A percentile compares a stretch with the other conserved stretches of the same genome.
Conservation (phyloP, 2,797 vertebrate species). For the Channa striata region DNA sequence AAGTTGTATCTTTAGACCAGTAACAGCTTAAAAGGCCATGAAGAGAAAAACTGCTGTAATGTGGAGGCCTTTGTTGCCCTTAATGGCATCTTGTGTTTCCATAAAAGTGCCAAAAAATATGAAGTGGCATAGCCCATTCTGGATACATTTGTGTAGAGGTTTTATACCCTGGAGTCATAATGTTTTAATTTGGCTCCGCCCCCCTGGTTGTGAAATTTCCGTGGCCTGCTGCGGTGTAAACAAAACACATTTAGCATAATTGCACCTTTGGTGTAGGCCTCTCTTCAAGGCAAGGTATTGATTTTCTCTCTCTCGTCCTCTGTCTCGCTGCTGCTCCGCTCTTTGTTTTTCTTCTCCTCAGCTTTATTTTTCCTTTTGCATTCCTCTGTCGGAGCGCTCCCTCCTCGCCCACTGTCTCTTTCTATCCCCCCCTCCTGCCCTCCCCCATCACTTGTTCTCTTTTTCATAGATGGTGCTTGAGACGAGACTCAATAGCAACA, state of each 20-base stretch:
- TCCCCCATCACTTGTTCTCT: conserved; percentile 35
- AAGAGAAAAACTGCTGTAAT: conserved; percentile 45
- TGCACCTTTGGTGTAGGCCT: conserved; percentile 82
- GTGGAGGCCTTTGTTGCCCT: conserved; percentile 48
- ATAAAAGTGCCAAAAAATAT: conserved; percentile 53
- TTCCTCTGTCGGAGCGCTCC: conserved; percentile 63
- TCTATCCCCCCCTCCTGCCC: conserved; percentile 26
- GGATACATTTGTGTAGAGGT: conserved; percentile 63
- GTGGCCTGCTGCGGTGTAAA: conserved; percentile 70
- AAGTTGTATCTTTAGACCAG: conserved; percentile 39
- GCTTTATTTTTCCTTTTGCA: conserved; percentile 77
- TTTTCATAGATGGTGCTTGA: conserved; percentile 65
- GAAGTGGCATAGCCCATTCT: conserved; percentile 32
- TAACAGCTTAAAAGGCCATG: conserved; percentile 33
- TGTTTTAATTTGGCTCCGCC: conserved; percentile 74
- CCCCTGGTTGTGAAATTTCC: conserved; percentile 68
- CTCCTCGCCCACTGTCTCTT: conserved; percentile 18
- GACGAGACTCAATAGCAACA: conserved; percentile 72
- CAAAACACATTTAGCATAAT: conserved; percentile 85
- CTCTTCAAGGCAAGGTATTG: conserved; percentile 81
- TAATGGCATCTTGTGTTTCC: conserved; percentile 50
- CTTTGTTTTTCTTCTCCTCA: conserved; percentile 76
- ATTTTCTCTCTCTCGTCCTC: conserved; percentile 76
- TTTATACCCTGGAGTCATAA: conserved; percentile 67
- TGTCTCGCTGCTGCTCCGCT: conserved; percentile 59